These are phyloP conservation scores for Catharus bicknelli DNA, from an alignment of 2,113 vertebrate genomes.

Conservation along the genomic window DNA sequence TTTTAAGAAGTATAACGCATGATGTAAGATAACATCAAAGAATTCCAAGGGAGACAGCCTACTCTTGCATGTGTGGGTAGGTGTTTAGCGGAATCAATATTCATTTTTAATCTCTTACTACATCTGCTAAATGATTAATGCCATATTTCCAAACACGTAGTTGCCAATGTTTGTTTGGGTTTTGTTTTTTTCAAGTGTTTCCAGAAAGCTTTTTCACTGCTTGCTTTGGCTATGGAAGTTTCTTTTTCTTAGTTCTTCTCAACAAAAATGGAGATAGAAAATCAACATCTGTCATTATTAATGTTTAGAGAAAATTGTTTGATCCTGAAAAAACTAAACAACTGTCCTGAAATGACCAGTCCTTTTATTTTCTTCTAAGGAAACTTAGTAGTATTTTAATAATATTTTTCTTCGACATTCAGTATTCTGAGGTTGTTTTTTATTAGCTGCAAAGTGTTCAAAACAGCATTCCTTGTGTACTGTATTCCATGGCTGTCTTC, in stretches of 20 bases:
- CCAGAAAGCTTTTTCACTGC: neutral
- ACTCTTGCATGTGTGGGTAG: neutral
- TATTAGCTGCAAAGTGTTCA: neutral
- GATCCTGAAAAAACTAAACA: neutral
- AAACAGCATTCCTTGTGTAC: neutral
- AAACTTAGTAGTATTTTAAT: neutral
- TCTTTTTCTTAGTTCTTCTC: neutral
- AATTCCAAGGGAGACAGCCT: neutral
- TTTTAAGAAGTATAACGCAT: neutral
- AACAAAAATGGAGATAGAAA: neutral
- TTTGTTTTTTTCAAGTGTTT: neutral
- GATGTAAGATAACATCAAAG: neutral
- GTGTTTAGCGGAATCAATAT: neutral
- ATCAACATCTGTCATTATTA: neutral
- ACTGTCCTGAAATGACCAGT: neutral
- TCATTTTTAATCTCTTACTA: neutral
- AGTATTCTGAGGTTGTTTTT: neutral
- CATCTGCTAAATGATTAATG: neutral
- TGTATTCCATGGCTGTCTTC: neutral
- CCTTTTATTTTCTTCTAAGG: neutral
- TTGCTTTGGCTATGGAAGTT: neutral
- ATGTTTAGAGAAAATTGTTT: neutral
- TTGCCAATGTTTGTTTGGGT: neutral
- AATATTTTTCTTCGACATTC: neutral
- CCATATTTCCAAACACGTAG: neutral